Conservation (phyloP, 2,797 vertebrate genomes). For the Oreochromis grahami region DNA sequence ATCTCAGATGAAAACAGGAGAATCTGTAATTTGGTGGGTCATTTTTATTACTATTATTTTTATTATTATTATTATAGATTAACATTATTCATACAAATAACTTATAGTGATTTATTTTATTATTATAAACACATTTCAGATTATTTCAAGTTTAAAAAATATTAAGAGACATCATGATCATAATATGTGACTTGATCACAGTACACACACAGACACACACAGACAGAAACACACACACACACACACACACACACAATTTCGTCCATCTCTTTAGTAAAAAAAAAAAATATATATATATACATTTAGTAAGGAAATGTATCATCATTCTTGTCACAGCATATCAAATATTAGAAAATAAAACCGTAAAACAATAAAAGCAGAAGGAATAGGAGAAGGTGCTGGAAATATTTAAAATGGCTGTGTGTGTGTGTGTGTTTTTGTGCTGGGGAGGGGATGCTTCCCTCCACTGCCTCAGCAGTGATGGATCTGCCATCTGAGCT, state of each 20-base stretch:
- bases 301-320: neutral
- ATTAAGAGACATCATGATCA: neutral
- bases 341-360: neutral
- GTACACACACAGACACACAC: neutral
- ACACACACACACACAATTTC: neutral
- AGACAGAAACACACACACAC: no score
- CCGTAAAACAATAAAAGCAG: neutral
- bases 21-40: neutral
- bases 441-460: neutral
- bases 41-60: neutral
- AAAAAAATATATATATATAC: neutral
- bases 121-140: neutral
- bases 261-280: neutral
- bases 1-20: no score
- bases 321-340: neutral
- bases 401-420: neutral
- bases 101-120: neutral
- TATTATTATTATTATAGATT: no score
- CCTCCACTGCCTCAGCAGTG: conserved; percentile 14
- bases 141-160: neutral
- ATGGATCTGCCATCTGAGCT: conserved; percentile 41
- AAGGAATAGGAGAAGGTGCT: neutral
- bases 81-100: neutral
- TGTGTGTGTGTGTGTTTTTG: neutral
- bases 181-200: neutral